Evolutionary conservation across 2,888 invertebrate genomes (phyloP).

Genomic region (Synanthedon tipuliformis): DNA sequence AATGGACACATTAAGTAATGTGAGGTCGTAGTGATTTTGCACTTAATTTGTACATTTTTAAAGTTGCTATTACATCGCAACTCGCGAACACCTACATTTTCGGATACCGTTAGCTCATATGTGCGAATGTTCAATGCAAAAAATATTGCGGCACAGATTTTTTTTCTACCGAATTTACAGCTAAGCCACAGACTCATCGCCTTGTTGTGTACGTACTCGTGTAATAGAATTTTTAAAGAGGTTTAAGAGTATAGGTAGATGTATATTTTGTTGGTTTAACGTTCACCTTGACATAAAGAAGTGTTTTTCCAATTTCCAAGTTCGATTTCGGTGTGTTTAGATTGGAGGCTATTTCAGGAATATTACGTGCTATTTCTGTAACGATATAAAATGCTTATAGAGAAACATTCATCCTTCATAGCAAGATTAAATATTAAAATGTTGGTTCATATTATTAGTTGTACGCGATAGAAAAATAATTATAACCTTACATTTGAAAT

Average conservation of each 20-base stretch:
- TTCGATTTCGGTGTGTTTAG: constrained; percentile 7
- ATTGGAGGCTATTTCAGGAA: background rate
- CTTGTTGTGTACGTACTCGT: background rate
- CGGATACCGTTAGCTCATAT: constrained; percentile 14
- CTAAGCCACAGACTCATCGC: constrained; percentile 13
- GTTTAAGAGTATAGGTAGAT: background rate
- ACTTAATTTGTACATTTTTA: background rate
- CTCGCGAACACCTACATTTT: constrained; percentile 1
- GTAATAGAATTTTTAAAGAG: background rate
- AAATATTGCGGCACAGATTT: constrained; percentile 23
- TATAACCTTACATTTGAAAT: too few relatives aligned
- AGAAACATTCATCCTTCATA: too few relatives aligned
- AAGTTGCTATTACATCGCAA: background rate
- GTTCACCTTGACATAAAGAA: background rate
- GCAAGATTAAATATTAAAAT: too few relatives aligned
- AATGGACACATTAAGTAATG: constrained; percentile 6
- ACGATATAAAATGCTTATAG: too few relatives aligned
- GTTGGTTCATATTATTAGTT: too few relatives aligned
- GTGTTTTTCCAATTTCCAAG: constrained; percentile 4
- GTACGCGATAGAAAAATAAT: too few relatives aligned
- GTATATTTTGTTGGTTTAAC: background rate
- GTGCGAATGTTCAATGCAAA: constrained; percentile 30
- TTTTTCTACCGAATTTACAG: constrained; percentile 33
- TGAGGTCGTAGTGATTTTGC: background rate
- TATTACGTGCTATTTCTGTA: too few relatives aligned